These are phyloP conservation scores for Drosophila melanica DNA, from an alignment of 1,140 invertebrate genomes.

Conservation along the genomic window DNA sequence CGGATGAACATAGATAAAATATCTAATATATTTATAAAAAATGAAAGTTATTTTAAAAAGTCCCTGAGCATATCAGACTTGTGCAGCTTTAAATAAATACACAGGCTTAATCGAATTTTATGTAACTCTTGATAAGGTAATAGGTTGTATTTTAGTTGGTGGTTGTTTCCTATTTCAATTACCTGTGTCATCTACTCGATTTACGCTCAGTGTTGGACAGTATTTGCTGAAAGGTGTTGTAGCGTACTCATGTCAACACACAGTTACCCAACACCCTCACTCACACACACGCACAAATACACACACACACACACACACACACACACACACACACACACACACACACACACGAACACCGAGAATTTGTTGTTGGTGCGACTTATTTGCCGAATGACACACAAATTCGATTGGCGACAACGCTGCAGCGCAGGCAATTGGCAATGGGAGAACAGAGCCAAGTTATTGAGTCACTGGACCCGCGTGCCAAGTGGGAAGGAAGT, in stretches of 20 bases:
- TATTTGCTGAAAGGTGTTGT: slow-evolving; percentile 22
- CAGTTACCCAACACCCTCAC: not conserved
- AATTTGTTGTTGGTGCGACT: slow-evolving; percentile 19
- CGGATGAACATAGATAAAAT: too few relatives aligned
- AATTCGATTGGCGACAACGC: slow-evolving; percentile 65
- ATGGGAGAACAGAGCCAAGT: slow-evolving; percentile 27
- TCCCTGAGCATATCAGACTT: too few relatives aligned
- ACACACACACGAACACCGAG: not conserved
- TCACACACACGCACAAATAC: not conserved
- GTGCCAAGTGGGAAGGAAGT: slow-evolving; percentile 55
- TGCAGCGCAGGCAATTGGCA: slow-evolving; percentile 17
- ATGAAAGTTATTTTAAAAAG: too few relatives aligned
- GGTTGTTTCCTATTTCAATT: slow-evolving; percentile 46
- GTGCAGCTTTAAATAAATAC: too few relatives aligned
- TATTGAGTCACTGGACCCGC: slow-evolving; percentile 47
- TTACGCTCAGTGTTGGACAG: slow-evolving; percentile 48
- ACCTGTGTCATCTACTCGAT: slow-evolving; percentile 58
- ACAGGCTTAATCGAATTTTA: too few relatives aligned
- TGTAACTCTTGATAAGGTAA: too few relatives aligned
- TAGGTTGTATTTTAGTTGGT: too few relatives aligned
- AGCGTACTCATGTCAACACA: slow-evolving; percentile 3
- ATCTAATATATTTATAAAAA: too few relatives aligned
- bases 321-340: too few relatives aligned
- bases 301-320: not conserved
- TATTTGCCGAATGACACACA: slow-evolving; percentile 72